phyloP scores from a whole-genome alignment of 1,140 invertebrate species.

The Cepaea nemoralis region DNA sequence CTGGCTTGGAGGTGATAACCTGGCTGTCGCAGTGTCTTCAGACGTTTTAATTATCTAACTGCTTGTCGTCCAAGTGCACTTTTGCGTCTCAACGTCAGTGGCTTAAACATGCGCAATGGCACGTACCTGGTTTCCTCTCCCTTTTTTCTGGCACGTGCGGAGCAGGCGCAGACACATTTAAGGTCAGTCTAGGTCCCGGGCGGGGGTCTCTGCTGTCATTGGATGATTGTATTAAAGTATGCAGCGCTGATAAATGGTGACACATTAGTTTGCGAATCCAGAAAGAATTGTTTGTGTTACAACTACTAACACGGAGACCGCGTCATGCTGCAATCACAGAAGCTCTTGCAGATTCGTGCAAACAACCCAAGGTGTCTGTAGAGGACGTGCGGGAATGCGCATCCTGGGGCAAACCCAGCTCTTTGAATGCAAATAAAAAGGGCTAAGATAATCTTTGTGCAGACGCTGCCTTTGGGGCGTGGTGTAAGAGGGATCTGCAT shows the following conservation, averaged over 20 bases:
- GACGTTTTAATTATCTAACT: slow-evolving; percentile 29
- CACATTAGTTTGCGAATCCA: too few species aligned
- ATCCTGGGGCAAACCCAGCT: too few species aligned
- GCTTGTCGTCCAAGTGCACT: neutral
- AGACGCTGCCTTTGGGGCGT: too few species aligned
- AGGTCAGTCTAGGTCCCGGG: neutral
- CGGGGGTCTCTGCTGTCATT: neutral
- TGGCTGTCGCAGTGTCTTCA: neutral
- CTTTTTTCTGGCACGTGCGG: neutral
- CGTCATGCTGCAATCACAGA: too few species aligned
- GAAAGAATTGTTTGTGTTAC: too few species aligned
- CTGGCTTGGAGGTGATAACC: neutral
- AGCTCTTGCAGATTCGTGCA: too few species aligned
- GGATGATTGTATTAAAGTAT: neutral
- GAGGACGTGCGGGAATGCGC: neutral
- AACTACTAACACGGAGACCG: too few species aligned
- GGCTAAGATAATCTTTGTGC: too few species aligned
- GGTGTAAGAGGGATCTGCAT: too few species aligned
- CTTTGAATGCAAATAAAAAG: neutral
- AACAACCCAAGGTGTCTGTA: too few species aligned
- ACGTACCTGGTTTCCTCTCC: slow-evolving; percentile 5
- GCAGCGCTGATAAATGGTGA: neutral
- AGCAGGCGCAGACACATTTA: neutral
- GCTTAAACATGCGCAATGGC: neutral
- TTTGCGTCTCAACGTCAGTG: neutral